Evolutionary conservation across 1,140 invertebrate genomes (phyloP).

Genomic region (Drosophila albomicans): DNA sequence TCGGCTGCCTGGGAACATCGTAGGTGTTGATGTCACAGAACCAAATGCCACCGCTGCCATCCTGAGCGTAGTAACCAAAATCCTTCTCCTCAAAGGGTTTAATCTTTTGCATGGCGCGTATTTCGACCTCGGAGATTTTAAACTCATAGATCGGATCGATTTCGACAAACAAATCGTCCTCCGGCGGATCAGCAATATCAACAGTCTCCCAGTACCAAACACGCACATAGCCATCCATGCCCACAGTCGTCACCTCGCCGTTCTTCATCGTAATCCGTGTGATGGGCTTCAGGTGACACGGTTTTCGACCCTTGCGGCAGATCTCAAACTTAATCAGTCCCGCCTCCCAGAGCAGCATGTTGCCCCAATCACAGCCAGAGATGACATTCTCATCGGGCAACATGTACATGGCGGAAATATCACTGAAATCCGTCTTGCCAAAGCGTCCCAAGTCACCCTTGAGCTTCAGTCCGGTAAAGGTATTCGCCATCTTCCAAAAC

Average conservation of each 20-base stretch:
- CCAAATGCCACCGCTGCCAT: slow-evolving; percentile 94
- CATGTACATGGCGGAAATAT: slow-evolving; percentile 92
- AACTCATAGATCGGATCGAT: slow-evolving; percentile 93
- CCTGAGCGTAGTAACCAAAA: slow-evolving; percentile 85
- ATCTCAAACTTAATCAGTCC: slow-evolving; percentile 94
- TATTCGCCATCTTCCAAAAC: slow-evolving; percentile 96
- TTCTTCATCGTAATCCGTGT: slow-evolving; percentile 90
- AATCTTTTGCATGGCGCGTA: slow-evolving; percentile 72
- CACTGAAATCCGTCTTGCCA: slow-evolving; percentile 95
- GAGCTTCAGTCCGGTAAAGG: slow-evolving; percentile 95
- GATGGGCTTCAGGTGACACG: slow-evolving; percentile 91
- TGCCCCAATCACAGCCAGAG: slow-evolving; percentile 95
- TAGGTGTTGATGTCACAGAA: slow-evolving; percentile 90
- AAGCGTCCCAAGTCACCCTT: slow-evolving; percentile 94
- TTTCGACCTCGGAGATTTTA: slow-evolving; percentile 72
- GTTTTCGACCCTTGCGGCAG: slow-evolving; percentile 88
- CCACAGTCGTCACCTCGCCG: slow-evolving; percentile 88
- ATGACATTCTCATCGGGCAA: slow-evolving; percentile 95
- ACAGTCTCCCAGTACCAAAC: slow-evolving; percentile 95
- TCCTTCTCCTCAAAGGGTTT: slow-evolving; percentile 59
- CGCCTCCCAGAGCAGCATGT: slow-evolving; percentile 95
- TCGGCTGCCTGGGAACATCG: slow-evolving; percentile 86
- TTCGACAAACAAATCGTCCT: slow-evolving; percentile 91
- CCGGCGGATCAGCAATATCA: slow-evolving; percentile 91
- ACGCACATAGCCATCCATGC: slow-evolving; percentile 92